Evolutionary conservation across 2,797 vertebrate species (phyloP).

Genomic region (Coregonus ussuriensis): DNA sequence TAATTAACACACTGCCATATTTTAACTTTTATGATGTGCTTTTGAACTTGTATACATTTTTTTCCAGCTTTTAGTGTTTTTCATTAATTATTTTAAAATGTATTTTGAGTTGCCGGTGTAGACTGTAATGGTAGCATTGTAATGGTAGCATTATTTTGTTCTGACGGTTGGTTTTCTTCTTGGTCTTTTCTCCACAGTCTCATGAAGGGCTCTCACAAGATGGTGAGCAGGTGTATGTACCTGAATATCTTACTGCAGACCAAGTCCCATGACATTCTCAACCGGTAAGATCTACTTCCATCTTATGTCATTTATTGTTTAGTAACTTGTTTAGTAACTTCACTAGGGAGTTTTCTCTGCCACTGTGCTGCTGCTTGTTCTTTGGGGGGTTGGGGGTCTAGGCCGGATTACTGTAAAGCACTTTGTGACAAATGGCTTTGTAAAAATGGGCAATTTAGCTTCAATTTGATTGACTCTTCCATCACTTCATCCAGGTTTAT

Average conservation of each 20-base stretch:
- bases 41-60: too few species aligned
- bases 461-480: not conserved
- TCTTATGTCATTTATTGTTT: not conserved
- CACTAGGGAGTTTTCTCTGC: not conserved
- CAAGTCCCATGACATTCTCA: slow-evolving; percentile 85
- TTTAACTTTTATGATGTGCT: too few species aligned
- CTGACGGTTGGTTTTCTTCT: not conserved
- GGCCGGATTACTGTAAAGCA: too few species aligned
- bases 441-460: not conserved
- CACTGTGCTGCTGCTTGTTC: not conserved
- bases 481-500: slow-evolving; percentile 80
- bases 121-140: too few species aligned
- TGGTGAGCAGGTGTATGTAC: slow-evolving; percentile 96
- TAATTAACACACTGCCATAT: slow-evolving; percentile 55
- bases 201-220: slow-evolving; percentile 94
- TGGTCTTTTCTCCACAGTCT: slow-evolving; percentile 70
- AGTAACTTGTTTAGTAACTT: not conserved
- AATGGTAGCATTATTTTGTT: not conserved
- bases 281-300: slow-evolving; percentile 76
- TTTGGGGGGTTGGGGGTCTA: too few species aligned
- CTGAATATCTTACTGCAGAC: slow-evolving; percentile 94
- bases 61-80: not conserved
- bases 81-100: not conserved
- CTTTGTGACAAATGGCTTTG: not conserved
- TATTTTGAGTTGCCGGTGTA: not conserved